These are phyloP conservation scores for Platorchestia sp. DNA, from an alignment of 1,140 invertebrate genomes.

Conservation along the genomic window DNA sequence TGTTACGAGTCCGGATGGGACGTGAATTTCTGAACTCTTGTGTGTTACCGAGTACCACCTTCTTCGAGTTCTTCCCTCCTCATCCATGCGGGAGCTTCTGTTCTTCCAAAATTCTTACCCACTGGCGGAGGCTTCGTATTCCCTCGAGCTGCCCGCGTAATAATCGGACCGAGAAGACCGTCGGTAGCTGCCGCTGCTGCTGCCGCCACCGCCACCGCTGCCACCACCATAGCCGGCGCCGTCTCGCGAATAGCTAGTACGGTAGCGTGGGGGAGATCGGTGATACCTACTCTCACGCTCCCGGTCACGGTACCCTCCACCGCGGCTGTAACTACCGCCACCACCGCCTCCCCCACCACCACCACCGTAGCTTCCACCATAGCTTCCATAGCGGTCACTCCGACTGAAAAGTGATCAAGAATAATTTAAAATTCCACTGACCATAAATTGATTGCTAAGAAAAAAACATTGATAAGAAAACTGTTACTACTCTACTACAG, in stretches of 20 bases:
- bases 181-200: background rate
- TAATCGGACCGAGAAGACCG: conserved; percentile 22
- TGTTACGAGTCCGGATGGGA: conserved; percentile 20
- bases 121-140: background rate
- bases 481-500: background rate
- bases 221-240: conserved; percentile 36
- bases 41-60: conserved; percentile 18
- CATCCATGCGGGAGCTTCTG: conserved; percentile 40
- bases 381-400: conserved; percentile 31
- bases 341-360: background rate
- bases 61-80: conserved; percentile 33
- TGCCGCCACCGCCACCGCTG: background rate
- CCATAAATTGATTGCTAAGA: background rate
- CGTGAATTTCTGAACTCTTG: conserved; percentile 48
- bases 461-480: background rate
- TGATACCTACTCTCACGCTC: conserved; percentile 38
- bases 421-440: background rate
- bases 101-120: conserved; percentile 24
- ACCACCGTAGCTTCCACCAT: conserved; percentile 5
- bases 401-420: background rate
- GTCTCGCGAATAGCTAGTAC: conserved; percentile 1
- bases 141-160: background rate
- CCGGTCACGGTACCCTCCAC: conserved; percentile 20
- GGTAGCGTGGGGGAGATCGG: conserved; percentile 37
- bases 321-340: background rate